phyloP scores from a whole-genome alignment of 2,113 vertebrate genomes.

The Lagopus leucura region DNA sequence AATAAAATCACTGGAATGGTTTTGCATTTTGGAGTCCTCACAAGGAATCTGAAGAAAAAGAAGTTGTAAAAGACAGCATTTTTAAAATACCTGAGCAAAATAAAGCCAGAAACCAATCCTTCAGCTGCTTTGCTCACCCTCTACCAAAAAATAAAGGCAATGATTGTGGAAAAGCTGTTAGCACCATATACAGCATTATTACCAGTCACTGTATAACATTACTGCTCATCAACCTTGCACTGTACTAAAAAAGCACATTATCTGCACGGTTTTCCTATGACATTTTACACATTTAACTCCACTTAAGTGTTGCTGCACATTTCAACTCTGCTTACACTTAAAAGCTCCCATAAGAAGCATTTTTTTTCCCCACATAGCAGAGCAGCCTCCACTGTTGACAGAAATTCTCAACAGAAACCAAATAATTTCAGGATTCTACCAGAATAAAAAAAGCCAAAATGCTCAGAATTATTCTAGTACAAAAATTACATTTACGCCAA shows the following conservation, averaged over 20 bases:
- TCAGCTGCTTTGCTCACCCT: neutral
- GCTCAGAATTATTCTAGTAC: neutral
- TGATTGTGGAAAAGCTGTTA: neutral
- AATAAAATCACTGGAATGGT: neutral
- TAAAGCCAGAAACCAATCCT: neutral
- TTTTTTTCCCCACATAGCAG: no score
- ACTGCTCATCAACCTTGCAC: neutral
- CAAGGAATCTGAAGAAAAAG: neutral
- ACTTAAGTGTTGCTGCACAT: neutral
- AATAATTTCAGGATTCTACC: neutral
- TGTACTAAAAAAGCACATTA: neutral
- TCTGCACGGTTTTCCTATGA: neutral
- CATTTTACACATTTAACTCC: neutral
- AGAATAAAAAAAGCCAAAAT: neutral
- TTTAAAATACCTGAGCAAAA: neutral
- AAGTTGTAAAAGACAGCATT: neutral
- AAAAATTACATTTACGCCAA: neutral
- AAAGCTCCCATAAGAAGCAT: neutral
- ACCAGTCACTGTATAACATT: neutral
- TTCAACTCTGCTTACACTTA: neutral
- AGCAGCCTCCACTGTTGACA: neutral
- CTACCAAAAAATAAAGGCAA: neutral
- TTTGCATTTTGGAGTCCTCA: neutral
- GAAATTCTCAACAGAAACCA: neutral
- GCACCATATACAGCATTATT: rapidly evolving